Evolutionary conservation across 2,113 vertebrate species (phyloP).

Genomic region (Emberiza fucata): DNA sequence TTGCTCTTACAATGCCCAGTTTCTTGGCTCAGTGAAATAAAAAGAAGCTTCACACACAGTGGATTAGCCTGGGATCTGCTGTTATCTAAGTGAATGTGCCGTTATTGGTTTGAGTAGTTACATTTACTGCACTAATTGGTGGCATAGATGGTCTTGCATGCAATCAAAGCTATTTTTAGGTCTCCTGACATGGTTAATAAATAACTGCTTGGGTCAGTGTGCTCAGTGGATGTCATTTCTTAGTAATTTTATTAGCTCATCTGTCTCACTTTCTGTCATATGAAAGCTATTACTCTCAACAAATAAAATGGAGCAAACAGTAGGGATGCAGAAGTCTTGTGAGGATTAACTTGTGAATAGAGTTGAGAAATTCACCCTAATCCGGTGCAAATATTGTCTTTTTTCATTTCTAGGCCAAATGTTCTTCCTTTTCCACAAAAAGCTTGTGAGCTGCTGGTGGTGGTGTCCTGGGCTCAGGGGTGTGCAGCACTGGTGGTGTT

Average conservation of each 20-base stretch:
- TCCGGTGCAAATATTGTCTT: neutral
- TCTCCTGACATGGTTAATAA: neutral
- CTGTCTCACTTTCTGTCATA: neutral
- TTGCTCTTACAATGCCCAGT: neutral
- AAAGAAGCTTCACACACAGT: neutral
- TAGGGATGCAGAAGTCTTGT: neutral
- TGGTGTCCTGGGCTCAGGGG: rapidly evolving
- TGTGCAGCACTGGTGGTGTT: rapidly evolving
- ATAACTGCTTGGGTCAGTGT: neutral
- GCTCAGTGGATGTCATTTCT: slow-evolving; percentile 11
- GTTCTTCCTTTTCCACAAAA: neutral
- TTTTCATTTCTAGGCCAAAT: neutral
- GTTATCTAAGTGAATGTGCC: neutral
- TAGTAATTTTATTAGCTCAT: slow-evolving; percentile 27
- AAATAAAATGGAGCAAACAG: neutral
- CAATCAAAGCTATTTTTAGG: slow-evolving; percentile 4
- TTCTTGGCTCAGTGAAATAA: neutral
- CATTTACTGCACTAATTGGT: neutral
- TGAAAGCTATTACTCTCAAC: neutral
- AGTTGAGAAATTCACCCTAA: neutral
- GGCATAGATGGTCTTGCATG: neutral
- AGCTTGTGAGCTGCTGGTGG: neutral
- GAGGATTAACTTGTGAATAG: neutral
- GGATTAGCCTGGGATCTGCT: neutral
- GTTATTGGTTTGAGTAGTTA: neutral